Evolutionary conservation across 2,797 vertebrate genomes (phyloP).

Genomic region (Melanotaenia trifasciata): DNA sequence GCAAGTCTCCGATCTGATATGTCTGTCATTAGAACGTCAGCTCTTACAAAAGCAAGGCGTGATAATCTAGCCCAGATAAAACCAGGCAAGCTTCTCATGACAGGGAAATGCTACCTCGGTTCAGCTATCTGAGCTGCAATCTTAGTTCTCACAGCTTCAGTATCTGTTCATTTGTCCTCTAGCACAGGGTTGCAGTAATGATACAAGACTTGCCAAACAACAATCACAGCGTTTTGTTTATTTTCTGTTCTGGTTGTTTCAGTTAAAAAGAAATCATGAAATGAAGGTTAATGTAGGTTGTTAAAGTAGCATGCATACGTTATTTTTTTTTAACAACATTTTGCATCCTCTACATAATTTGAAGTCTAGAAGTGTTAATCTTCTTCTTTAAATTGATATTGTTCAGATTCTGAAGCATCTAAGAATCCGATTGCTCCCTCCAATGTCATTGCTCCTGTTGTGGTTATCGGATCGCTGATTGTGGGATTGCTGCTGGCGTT

Average conservation of each 20-base stretch:
- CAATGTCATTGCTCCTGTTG: constrained; percentile 49
- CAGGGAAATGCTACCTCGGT: background rate
- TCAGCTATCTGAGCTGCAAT: background rate
- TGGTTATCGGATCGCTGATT: constrained; percentile 76
- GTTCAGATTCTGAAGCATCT: accelerated
- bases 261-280: accelerated
- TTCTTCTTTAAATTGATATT: background rate
- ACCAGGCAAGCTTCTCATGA: accelerated
- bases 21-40: accelerated
- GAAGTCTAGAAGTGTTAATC: accelerated
- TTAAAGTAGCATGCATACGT: background rate
- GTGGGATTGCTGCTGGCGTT: constrained; percentile 60
- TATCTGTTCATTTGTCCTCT: accelerated
- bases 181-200: background rate
- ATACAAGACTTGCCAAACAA: too few relatives aligned
- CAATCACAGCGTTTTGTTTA: background rate
- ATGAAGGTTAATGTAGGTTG: constrained; percentile 16
- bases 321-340: background rate
- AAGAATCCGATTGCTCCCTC: accelerated
- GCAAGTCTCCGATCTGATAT: background rate
- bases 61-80: background rate
- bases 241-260: background rate
- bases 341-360: background rate
- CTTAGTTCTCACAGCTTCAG: background rate
- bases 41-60: background rate